Conservation (phyloP, 2,113 vertebrate genomes). For the Myotis brandtii region DNA sequence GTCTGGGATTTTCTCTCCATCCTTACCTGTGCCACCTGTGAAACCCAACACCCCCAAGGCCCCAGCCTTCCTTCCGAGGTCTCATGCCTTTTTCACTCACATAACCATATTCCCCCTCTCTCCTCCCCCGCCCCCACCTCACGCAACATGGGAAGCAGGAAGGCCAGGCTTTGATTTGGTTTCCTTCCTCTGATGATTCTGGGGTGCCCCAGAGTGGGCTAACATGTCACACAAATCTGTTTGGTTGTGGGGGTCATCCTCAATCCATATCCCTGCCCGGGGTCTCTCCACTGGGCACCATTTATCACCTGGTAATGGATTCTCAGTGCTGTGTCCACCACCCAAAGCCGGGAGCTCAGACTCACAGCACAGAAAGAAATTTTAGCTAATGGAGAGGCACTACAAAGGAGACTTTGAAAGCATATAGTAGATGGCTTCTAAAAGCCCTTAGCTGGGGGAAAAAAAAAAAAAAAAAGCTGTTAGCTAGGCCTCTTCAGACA, state of each 20-base stretch:
- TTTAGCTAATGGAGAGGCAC: not conserved
- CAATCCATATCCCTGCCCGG: too few species aligned
- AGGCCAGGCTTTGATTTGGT: not conserved
- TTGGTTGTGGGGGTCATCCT: not conserved
- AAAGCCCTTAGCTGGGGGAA: not conserved
- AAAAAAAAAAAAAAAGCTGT: not conserved
- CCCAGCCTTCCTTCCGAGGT: not conserved
- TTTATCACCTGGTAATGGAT: not conserved
- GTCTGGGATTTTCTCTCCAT: constrained; percentile 11
- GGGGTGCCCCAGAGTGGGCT: not conserved
- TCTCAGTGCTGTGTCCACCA: not conserved
- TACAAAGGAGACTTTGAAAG: not conserved
- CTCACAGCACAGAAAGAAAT: not conserved
- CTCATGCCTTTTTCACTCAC: not conserved
- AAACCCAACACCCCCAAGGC: not conserved
- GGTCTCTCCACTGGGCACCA: not conserved
- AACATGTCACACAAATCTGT: not conserved
- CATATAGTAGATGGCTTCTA: not conserved
- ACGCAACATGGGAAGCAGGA: not conserved
- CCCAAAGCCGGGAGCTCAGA: not conserved
- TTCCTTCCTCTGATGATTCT: not conserved
- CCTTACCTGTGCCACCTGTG: not conserved
- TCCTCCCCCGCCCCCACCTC: not conserved
- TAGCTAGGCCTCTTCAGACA: not conserved
- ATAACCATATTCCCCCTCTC: not conserved